Base-by-base conservation (phyloP, 2,888 invertebrate genomes). In the Drosophila mettleri region DNA sequence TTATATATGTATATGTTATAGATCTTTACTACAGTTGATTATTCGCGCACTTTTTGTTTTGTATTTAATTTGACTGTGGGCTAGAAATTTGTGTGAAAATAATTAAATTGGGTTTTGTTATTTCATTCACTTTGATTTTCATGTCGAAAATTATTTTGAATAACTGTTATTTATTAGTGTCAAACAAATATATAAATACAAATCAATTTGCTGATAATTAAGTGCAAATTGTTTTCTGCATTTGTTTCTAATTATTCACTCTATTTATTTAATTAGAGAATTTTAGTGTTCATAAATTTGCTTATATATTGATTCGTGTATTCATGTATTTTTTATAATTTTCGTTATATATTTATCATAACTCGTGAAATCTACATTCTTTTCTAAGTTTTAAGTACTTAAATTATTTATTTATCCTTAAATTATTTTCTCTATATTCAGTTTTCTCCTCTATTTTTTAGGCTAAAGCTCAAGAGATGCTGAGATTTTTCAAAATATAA, bases 41-140 rank as follows among this genome's bases (percentile, higher is more conserved):
- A 51, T 57, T 53, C 43, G 45, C 58, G 69, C 74, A 67, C 63
- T 79, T 73, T 55, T 61, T 66, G 22, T 43, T 29, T 55, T 57
- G 9, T 12, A 51, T 67, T 65, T 54, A n/a, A 41, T 52, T 58
- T 33, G 43, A 81, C 70, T 80, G 73, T 62, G 53, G 54, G 52
- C 66, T 75, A 27, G 55, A 60, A 60, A 52, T 54, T 20, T 16
- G 1, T 16, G 1, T 2, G 0, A 1, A 61, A 46, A 41, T 9
- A 41, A 31, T 29, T 55, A 51, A 34, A 43, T 51, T 14, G 14
- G 14, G 46, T n/a, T 54, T 53, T 41, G 43, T 27, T 16, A 12
- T 3, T 16, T 4, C 2, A 45, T 34, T n/a, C 3, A 18, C 9
- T 31, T 24, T n/a, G 3, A 24, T 14, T 39, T 18, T 48, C 5